Evolutionary conservation across 2,113 vertebrate genomes (phyloP), one percentile per base, ranked within the genome.

Genomic region (Petromus typicus): DNA sequence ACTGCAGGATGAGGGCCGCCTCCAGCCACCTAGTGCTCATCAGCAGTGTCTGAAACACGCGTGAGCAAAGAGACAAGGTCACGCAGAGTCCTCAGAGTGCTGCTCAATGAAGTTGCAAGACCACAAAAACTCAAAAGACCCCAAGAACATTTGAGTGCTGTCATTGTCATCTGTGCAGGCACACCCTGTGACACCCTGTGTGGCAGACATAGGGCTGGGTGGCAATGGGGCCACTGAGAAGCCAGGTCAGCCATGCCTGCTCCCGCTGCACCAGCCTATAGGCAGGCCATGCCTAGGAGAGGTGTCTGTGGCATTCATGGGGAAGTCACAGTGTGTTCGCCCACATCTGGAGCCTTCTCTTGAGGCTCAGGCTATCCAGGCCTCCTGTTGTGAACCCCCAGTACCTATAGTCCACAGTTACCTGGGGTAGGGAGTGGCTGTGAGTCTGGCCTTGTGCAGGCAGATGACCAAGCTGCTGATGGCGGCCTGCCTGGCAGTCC

Each of bases 1-100:
- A 32, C 54, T 23, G 0, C 0, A 63, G 32, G 4, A 0, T 43
- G 64, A 23, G 7, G 30, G n/a, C 51, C 10, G 3, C n/a, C 56
- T 78, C 3, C 3, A 34, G 11, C 56, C 2, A 0, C 64, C 57
- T 0, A 10, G 37, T 18, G 2, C 22, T 32, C 22, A 66, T 80
- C 37, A 40, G 16, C 78, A 27, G 14, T 27, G 48, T 76, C 45
- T 20, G 79, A 66, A 57, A 16, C 11, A 40, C n/a, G 27, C n/a
- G 17, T 37, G 76, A 54, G 18, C 51, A 25, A 75, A n/a, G 32
- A 76, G 34, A n/a, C 17, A 61, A 78, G 11, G 27, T 54, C 48
- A 4, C 30, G 4, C 56, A 23, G 3, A 85, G 32, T 80, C 27
- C 69, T 73, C 69, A 56, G 37, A 78, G 14, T 18, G 20, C 59